A percentile compares a stretch with the other conserved stretches of the same genome.
Conservation (phyloP, 2,888 invertebrate genomes). For the Ellobium chinense region DNA sequence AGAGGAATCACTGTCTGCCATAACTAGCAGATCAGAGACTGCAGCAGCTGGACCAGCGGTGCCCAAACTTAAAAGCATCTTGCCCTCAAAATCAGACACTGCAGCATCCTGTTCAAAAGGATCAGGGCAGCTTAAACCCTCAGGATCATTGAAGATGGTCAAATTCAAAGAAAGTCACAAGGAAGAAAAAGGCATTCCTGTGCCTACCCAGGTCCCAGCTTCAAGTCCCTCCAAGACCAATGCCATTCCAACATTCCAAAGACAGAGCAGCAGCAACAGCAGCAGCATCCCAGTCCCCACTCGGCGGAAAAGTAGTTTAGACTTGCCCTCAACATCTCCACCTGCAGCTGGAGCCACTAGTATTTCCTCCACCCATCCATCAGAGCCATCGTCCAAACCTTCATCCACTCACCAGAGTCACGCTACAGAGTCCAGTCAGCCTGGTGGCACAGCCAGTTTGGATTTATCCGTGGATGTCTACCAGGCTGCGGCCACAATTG, state of each 20-base stretch:
- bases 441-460: slow-evolving; percentile 2
- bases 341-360: neutral
- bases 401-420: neutral
- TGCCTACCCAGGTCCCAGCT: neutral
- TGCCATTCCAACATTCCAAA: slow-evolving; percentile 26
- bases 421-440: neutral
- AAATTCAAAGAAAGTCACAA: slow-evolving; percentile 22
- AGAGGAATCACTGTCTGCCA: neutral
- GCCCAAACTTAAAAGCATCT: slow-evolving; percentile 22
- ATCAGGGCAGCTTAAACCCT: neutral
- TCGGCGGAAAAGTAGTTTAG: slow-evolving; percentile 33
- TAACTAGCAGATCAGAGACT: neutral
- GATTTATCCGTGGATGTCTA: slow-evolving; percentile 41
- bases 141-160: slow-evolving; percentile 30
- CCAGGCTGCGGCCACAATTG: slow-evolving; percentile 51
- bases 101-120: neutral
- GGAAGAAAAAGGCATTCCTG: neutral
- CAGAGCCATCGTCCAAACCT: neutral
- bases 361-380: neutral
- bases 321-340: slow-evolving; percentile 16
- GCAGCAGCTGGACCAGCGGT: neutral
- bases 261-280: slow-evolving; percentile 11
- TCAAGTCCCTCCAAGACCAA: slow-evolving; percentile 13
- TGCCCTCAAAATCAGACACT: slow-evolving; percentile 17
- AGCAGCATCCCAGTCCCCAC: slow-evolving; percentile 11